Base-by-base conservation (phyloP, 1,140 invertebrate genomes). In the Acromyrmex echinatior region DNA sequence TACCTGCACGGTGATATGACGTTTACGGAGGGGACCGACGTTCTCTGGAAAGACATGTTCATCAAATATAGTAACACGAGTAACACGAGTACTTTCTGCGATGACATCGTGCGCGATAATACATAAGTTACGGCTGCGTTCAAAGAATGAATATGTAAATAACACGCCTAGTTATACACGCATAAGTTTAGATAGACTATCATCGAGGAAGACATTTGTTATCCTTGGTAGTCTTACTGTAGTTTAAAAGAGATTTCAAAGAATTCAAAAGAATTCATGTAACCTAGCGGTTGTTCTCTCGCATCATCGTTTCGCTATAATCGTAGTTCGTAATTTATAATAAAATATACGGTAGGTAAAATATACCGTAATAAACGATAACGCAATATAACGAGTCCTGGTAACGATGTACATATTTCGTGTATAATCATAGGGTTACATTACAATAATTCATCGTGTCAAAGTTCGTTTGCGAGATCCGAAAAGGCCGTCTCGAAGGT, bases 161-260 rank as follows among this genome's bases (percentile, higher is more conserved):
- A 45, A 51, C n/a, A 3, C 49, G 65, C 10, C 39, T 78, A 70
- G 60, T 25, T 70, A 56, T 58, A 58, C 39, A 60, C 28, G 68
- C 39, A 84, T 76, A 63, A 84, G 66, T 63, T 76, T 71, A 74
- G 80, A 81, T 81, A 71, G 65, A 81, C 31, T 49, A 84, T 84
- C 39, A 25, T 28, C 56, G n/a, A 39, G 80, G 39, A 45, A 84
- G 39, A 25, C 56, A 76, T 76, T 76, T 51, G 58, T 84, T 84
- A 84, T 84, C n/a, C 25, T 35, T 25, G 35, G 4, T 70, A 31
- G 12, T 28, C n/a, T 53, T 53, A 21, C n/a, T 53, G 25, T 14
- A 39, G 65, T 71, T 53, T 58, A 14, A 71, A 56, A 18, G 49
- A 70, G 25, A 81, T 35, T 49, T 12, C 0, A 70, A 35, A 35